Base-by-base conservation (phyloP, 2,888 invertebrate species). In the Pinctada fucata region DNA sequence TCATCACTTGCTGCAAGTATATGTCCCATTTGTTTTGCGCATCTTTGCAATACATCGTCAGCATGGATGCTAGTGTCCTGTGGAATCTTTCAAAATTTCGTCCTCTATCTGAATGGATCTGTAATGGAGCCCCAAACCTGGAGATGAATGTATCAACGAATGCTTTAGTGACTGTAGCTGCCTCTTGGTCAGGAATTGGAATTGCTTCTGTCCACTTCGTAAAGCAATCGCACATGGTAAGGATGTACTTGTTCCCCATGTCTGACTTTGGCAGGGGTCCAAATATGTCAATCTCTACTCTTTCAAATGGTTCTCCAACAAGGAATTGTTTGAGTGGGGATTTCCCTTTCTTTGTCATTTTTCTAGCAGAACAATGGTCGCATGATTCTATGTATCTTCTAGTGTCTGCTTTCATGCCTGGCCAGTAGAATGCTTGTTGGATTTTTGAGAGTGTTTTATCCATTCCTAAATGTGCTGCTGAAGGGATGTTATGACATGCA, bases 11-110 rank as follows among this genome's bases (percentile, higher is more conserved):
- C 3, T 76, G 80, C 3, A 89, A 63, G 67, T 77, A 76, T n/a
- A 80, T 10, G 77, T 90, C 88, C 89, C 89, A 90, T 52, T 85
- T 79, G 3, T 10, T 51, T 16, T 87, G 88, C 50, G 82, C 48
- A 3, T 81, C 64, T 49, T 85, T 70, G 16, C 84, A 82, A 78
- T 85, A 88, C 77, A 86, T 79, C 6, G 78, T 72, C 3, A 89
- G 8, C 77, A 85, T 82, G 6, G 10, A 78, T 63, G 0, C 87
- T 90, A 79, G 90, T 81, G 4, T 78, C 63, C 64, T 81, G 79
- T 4, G 82, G 82, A 4, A 63, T 65, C 48, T 69, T 51, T 75
- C 72, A 72, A 82, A 84, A 16, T 75, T 75, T 2, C 50, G 63
- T 13, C 83, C 82, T n/a, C 80, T 76, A 77, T 85, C 85, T 45